Evolutionary conservation across 2,888 invertebrate species (phyloP).

Genomic region (Carpatolechia fugitivella): DNA sequence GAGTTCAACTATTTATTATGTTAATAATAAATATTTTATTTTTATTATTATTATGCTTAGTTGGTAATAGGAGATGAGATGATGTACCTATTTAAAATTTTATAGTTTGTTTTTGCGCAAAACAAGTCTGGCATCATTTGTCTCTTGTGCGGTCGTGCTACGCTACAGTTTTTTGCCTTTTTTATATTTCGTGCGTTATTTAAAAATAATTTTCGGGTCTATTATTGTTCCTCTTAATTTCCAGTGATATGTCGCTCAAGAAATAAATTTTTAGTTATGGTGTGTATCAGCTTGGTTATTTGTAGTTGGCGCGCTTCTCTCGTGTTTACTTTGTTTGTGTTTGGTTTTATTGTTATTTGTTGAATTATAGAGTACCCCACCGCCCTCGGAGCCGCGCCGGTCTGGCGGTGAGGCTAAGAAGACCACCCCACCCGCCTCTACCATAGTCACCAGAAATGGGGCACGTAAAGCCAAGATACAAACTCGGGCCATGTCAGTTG

Average conservation of each 20-base stretch:
- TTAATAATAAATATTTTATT: too few relatives aligned
- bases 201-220: slow-evolving; percentile 3
- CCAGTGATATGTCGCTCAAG: neutral
- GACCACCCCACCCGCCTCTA: slow-evolving; percentile 57
- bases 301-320: slow-evolving; percentile 23
- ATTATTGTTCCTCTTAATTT: neutral
- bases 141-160: too few relatives aligned
- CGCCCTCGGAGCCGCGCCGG: slow-evolving; percentile 47
- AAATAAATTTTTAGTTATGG: slow-evolving; percentile 15
- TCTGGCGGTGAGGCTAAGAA: slow-evolving; percentile 58
- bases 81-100: too few relatives aligned
- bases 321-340: slow-evolving; percentile 21
- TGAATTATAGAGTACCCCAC: slow-evolving; percentile 54
- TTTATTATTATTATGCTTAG: too few relatives aligned
- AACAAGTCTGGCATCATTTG: too few relatives aligned
- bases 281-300: slow-evolving; percentile 8
- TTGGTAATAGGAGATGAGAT: too few relatives aligned
- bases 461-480: slow-evolving; percentile 82
- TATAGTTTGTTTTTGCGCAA: too few relatives aligned
- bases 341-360: slow-evolving; percentile 23
- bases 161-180: neutral
- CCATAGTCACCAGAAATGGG: slow-evolving; percentile 79
- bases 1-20: too few relatives aligned
- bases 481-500: slow-evolving; percentile 80
- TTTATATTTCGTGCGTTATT: neutral